phyloP scores from a whole-genome alignment of 2,797 vertebrate species.

The Sciurus vulgaris region DNA sequence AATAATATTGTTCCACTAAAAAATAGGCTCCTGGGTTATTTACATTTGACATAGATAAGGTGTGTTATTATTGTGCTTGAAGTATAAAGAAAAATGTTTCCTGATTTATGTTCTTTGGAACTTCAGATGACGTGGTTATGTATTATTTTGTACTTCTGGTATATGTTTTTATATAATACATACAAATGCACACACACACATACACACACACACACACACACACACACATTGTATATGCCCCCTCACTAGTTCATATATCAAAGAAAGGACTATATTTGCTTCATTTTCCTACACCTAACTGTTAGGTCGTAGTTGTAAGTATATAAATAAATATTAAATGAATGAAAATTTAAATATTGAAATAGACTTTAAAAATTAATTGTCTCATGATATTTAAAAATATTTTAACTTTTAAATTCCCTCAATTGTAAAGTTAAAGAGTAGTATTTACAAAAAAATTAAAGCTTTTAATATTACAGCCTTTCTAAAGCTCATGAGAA shows the following conservation, averaged over 20 bases:
- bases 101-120: not conserved
- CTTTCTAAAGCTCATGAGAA: not conserved
- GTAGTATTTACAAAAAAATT: not conserved
- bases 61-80: not conserved
- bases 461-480: not conserved
- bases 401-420: not conserved
- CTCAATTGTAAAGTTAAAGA: not conserved
- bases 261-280: not conserved
- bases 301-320: not conserved
- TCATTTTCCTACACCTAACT: not conserved
- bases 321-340: not conserved
- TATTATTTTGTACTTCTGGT: not conserved
- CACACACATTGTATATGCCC: not conserved
- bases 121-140: not conserved
- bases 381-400: not conserved
- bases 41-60: slow-evolving; percentile 17
- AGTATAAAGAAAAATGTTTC: not conserved
- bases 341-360: not conserved
- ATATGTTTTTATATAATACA: not conserved
- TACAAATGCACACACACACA: not conserved
- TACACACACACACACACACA: not conserved
- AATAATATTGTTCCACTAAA: not conserved
- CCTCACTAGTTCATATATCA: not conserved
- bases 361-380: not conserved
- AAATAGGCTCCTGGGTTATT: not conserved